phyloP scores from a whole-genome alignment of 2,113 vertebrate genomes.

The Nycticebus coucang region DNA sequence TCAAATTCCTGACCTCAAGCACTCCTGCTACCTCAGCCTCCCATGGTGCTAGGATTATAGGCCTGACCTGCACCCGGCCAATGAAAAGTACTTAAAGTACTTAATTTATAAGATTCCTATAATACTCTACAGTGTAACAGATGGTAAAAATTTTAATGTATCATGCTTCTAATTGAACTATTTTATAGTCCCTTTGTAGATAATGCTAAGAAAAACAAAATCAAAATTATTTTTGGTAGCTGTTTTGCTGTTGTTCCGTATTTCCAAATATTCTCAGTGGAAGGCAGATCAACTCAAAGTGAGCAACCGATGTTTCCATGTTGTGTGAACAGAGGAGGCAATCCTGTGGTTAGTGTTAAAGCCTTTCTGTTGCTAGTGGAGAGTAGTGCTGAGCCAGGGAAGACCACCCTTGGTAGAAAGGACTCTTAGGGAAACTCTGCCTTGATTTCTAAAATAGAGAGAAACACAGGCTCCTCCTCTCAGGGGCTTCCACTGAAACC shows the following conservation, averaged over 20 bases:
- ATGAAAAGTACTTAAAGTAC: neutral
- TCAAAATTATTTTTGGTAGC: neutral
- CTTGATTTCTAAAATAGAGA: neutral
- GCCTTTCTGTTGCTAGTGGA: neutral
- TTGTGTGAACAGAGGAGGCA: neutral
- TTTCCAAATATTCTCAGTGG: neutral
- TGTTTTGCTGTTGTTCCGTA: neutral
- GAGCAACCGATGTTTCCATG: neutral
- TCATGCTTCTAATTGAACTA: neutral
- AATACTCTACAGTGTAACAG: neutral
- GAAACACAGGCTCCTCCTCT: neutral
- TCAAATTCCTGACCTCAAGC: too few relatives aligned
- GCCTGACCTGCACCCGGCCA: too few relatives aligned
- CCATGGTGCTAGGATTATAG: too few relatives aligned
- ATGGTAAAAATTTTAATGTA: neutral
- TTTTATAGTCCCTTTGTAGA: neutral
- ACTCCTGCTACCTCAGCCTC: too few relatives aligned
- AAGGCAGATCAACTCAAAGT: neutral
- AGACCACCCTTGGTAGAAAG: neutral
- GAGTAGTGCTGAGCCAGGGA: neutral
- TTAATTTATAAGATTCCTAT: neutral
- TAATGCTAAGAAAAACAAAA: neutral
- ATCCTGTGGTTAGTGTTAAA: neutral
- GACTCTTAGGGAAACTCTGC: neutral
- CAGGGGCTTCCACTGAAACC: neutral